Evolutionary conservation across 2,113 vertebrate genomes (phyloP).

Genomic region (Cololabis saira): DNA sequence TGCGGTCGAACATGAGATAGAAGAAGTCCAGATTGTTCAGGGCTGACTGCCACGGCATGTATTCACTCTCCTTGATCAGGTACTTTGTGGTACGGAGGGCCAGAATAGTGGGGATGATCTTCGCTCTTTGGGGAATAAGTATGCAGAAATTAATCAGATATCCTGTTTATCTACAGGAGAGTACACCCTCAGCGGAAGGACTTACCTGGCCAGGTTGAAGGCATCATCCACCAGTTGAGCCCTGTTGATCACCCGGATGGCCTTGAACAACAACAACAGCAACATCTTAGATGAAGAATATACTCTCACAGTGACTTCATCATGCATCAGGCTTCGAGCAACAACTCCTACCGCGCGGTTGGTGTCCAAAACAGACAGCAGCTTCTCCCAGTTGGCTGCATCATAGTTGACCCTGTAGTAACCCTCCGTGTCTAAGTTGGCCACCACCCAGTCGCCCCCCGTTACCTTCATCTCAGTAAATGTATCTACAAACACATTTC

Average conservation of each 20-base stretch:
- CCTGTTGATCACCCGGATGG: slow-evolving; percentile 87
- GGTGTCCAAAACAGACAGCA: slow-evolving; percentile 61
- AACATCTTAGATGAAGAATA: background rate
- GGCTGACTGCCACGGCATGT: slow-evolving; percentile 89
- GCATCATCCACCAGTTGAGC: slow-evolving; percentile 90
- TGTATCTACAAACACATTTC: slow-evolving; percentile 42
- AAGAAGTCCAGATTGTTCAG: slow-evolving; percentile 86
- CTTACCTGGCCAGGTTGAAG: slow-evolving; percentile 92
- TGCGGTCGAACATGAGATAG: slow-evolving; percentile 90
- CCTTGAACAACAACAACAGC: slow-evolving; percentile 67
- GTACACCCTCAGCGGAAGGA: background rate
- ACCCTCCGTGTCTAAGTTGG: slow-evolving; percentile 84
- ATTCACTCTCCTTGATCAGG: slow-evolving; percentile 74
- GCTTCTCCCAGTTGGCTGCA: slow-evolving; percentile 84
- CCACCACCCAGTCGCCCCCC: slow-evolving; percentile 78
- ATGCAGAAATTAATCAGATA: background rate
- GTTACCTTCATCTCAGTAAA: background rate
- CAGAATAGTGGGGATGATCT: slow-evolving; percentile 60
- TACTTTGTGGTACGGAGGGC: slow-evolving; percentile 87
- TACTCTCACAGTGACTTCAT: background rate
- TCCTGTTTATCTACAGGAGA: background rate
- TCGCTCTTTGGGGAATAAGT: slow-evolving; percentile 77
- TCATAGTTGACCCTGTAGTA: slow-evolving; percentile 96
- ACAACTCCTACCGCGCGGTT: slow-evolving; percentile 33
- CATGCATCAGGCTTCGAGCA: background rate